These are phyloP conservation scores for Noctua janthina DNA, from an alignment of 2,888 invertebrate species.

Conservation along the genomic window DNA sequence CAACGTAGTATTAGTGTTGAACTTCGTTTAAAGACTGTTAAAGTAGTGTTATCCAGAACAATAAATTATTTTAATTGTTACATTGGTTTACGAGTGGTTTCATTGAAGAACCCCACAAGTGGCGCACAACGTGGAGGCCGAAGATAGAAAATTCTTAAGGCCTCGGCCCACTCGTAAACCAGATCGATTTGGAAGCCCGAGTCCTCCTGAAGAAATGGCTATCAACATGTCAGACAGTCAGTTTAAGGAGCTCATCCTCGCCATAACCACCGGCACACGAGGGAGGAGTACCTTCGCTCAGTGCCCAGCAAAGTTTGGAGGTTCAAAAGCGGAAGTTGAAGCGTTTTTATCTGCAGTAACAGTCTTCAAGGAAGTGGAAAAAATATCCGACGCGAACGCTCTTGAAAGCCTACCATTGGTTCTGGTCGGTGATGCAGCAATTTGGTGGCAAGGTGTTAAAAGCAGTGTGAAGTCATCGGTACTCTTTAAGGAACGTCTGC, in stretches of 20 bases:
- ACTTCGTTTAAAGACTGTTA: no score
- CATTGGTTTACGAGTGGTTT: no score
- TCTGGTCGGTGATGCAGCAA: constrained; percentile 14
- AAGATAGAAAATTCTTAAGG: no score
- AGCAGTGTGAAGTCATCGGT: constrained; percentile 28
- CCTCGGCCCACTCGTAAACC: no score
- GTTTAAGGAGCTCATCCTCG: neutral
- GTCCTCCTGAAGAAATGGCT: constrained; percentile 14
- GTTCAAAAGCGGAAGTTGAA: constrained; percentile 26
- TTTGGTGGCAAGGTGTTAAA: constrained; percentile 42
- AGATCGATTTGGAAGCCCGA: no score
- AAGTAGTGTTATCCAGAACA: no score
- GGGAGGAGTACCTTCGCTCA: constrained; percentile 29
- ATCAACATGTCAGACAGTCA: constrained; percentile 28
- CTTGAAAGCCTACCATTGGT: constrained; percentile 26
- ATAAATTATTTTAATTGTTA: no score
- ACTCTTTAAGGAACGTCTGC: constrained; percentile 32
- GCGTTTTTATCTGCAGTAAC: constrained; percentile 23
- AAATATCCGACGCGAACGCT: constrained; percentile 17
- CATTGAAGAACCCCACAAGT: no score
- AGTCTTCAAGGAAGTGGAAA: constrained; percentile 25
- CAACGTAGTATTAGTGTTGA: no score
- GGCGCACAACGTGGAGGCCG: no score
- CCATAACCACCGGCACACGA: constrained; percentile 17
- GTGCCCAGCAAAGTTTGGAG: constrained; percentile 11